These are phyloP conservation scores for Megaptera novaeangliae DNA, from an alignment of 2,113 vertebrate genomes.

Conservation along the genomic window DNA sequence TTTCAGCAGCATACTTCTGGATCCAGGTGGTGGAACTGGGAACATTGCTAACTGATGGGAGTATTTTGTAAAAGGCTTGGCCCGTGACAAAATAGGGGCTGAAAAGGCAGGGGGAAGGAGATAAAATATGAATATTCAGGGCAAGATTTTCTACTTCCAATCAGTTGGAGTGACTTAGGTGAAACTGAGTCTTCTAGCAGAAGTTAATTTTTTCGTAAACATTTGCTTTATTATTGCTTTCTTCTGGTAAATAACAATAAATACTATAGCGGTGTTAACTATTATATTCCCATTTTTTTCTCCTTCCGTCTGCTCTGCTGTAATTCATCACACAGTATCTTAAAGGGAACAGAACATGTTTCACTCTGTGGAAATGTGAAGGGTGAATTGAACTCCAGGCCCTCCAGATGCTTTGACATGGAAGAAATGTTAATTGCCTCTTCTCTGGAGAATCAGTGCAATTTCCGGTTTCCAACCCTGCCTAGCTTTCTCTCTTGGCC, in stretches of 20 bases:
- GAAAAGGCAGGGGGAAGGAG: neutral
- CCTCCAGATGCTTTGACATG: neutral
- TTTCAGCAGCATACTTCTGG: conserved; percentile 65
- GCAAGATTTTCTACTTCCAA: neutral
- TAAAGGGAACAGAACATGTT: neutral
- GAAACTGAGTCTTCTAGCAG: conserved; percentile 50
- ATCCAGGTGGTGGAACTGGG: conserved; percentile 62
- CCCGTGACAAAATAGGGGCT: conserved; percentile 2
- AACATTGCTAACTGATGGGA: conserved; percentile 20
- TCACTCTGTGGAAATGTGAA: neutral
- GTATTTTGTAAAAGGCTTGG: neutral
- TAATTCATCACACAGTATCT: neutral
- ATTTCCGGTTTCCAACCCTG: neutral
- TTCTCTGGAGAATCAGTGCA: neutral
- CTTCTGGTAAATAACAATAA: conserved; percentile 71
- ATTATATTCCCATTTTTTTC: neutral
- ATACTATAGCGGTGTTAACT: conserved; percentile 46
- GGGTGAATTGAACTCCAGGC: neutral
- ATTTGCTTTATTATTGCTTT: conserved; percentile 62
- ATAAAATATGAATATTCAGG: neutral
- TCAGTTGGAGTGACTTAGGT: neutral
- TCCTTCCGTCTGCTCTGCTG: conserved; percentile 38
- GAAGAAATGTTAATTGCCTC: neutral
- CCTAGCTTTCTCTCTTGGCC: neutral
- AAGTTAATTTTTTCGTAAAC: conserved; percentile 49